These are phyloP conservation scores for Dromius quadrimaculatus DNA, from an alignment of 2,888 invertebrate species.

Conservation along the genomic window DNA sequence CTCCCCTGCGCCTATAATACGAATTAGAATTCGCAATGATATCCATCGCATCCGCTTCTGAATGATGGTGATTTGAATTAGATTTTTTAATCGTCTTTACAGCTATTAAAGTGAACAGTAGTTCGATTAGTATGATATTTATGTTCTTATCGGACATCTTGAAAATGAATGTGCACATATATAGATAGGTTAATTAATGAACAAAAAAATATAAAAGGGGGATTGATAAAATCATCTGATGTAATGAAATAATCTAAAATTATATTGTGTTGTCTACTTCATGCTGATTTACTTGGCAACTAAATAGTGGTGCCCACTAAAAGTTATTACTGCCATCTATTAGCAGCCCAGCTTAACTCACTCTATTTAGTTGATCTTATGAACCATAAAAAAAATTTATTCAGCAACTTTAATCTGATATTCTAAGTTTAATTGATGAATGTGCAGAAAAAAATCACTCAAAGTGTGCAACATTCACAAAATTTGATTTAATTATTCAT, in stretches of 20 bases:
- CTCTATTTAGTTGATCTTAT: too few species aligned
- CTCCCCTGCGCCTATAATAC: constrained; percentile 6
- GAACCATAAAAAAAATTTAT: too few species aligned
- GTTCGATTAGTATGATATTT: constrained; percentile 44
- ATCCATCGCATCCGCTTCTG: constrained; percentile 16
- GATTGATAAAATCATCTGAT: background rate
- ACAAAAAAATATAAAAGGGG: constrained; percentile 6
- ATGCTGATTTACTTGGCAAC: too few species aligned
- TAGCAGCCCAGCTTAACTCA: too few species aligned
- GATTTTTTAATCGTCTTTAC: constrained; percentile 29
- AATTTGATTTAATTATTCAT: too few species aligned
- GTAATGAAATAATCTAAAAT: background rate
- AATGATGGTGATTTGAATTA: constrained; percentile 28
- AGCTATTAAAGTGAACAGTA: constrained; percentile 41
- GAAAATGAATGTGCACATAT: constrained; percentile 37
- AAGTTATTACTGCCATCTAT: too few species aligned
- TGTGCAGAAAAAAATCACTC: too few species aligned
- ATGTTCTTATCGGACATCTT: constrained; percentile 33
- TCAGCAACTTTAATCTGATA: too few species aligned
- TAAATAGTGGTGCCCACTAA: too few species aligned
- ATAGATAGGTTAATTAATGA: constrained; percentile 41
- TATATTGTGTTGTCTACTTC: background rate
- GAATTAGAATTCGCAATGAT: constrained; percentile 22
- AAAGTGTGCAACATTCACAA: too few species aligned
- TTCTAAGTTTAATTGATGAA: too few species aligned